phyloP scores from a whole-genome alignment of 2,113 vertebrate genomes.

The Scomber scombrus region DNA sequence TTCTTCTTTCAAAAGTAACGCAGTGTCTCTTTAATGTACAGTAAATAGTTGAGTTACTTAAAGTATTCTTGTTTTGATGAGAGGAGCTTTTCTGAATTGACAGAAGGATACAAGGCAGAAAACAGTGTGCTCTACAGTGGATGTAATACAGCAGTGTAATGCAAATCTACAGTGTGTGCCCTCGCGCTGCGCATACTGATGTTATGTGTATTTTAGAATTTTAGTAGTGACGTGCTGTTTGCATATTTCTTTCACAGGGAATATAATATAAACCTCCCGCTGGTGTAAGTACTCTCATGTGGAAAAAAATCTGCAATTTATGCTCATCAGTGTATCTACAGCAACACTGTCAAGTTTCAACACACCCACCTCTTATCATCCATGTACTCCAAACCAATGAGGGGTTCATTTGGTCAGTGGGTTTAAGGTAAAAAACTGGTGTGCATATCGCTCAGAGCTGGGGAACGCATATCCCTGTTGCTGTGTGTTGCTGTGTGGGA shows the following conservation, averaged over 20 bases:
- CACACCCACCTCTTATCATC: conserved; percentile 4
- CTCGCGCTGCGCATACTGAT: neutral
- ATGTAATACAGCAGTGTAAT: neutral
- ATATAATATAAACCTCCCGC: conserved; percentile 35
- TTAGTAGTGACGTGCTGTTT: conserved; percentile 23
- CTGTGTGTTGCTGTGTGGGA: conserved; percentile 49
- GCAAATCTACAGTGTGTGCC: neutral
- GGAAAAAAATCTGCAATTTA: conserved; percentile 38
- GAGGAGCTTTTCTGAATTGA: neutral
- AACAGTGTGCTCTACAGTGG: neutral
- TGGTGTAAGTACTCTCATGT: conserved; percentile 23
- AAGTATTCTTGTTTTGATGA: neutral
- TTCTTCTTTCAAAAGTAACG: neutral
- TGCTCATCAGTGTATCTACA: conserved; percentile 22
- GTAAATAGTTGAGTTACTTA: neutral
- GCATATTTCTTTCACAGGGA: conserved; percentile 25
- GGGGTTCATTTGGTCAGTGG: conserved; percentile 22
- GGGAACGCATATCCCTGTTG: conserved; percentile 24
- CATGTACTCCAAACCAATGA: neutral
- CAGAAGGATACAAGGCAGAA: neutral
- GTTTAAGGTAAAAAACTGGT: conserved; percentile 58
- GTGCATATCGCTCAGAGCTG: neutral
- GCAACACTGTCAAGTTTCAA: neutral
- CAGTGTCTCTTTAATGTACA: neutral
- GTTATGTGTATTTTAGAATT: conserved; percentile 15